Evolutionary conservation across 2,113 vertebrate species (phyloP).

Genomic region (Phaethornis superciliosus): DNA sequence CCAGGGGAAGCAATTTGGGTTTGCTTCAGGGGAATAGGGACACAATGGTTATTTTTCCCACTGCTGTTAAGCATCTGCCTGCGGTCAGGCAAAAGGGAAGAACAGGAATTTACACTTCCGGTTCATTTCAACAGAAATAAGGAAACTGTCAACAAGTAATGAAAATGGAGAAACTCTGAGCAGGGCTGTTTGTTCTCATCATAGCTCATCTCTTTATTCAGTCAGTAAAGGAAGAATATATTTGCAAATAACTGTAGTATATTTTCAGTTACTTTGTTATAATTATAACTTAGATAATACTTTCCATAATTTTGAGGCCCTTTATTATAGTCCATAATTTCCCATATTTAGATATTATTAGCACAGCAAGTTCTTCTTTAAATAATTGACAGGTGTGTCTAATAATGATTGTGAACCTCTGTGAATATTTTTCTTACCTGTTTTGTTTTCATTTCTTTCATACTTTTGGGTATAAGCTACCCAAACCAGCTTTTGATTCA

Average conservation of each 20-base stretch:
- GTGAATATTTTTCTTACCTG: not conserved
- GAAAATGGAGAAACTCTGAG: not conserved
- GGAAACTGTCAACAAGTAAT: not conserved
- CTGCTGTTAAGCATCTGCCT: constrained; percentile 5
- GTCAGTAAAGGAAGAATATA: not conserved
- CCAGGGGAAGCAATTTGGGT: not conserved
- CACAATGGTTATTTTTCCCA: not conserved
- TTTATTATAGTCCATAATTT: not conserved
- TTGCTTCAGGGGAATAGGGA: not conserved
- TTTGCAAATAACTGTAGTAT: not conserved
- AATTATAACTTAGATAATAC: not conserved
- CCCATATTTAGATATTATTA: not conserved
- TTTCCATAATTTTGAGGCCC: not conserved
- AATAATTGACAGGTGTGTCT: not conserved
- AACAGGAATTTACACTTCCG: not conserved
- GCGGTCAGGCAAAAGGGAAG: not conserved
- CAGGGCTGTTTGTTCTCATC: not conserved
- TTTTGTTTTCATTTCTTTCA: not conserved
- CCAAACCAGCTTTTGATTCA: not conserved
- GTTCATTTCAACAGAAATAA: constrained; percentile 11
- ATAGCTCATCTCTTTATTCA: not conserved
- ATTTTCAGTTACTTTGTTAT: not conserved
- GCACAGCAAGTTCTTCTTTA: not conserved
- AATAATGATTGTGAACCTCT: not conserved
- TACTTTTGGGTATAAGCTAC: not conserved